These are phyloP conservation scores for Notarius lentiginosus DNA, from an alignment of 2,113 vertebrate genomes.

Conservation along the genomic window DNA sequence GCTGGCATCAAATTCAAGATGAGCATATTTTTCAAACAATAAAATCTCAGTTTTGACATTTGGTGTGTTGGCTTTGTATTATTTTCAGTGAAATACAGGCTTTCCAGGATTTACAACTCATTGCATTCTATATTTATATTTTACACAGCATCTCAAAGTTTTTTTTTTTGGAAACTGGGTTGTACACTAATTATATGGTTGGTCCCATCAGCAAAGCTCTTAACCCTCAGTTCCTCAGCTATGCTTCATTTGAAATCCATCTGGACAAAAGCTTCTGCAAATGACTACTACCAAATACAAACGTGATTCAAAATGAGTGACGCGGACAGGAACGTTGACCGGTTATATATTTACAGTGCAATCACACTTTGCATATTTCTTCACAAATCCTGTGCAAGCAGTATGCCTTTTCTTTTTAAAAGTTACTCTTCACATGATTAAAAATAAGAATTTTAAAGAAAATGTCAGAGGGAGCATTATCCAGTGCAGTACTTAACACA, in stretches of 20 bases:
- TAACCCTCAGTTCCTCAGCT: not conserved
- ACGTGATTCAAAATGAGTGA: not conserved
- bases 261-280: not conserved
- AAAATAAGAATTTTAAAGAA: not conserved
- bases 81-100: too few relatives aligned
- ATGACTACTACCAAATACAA: not conserved
- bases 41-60: too few relatives aligned
- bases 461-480: not conserved
- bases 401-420: not conserved
- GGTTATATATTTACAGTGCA: not conserved
- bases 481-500: conserved; percentile 21
- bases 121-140: too few relatives aligned
- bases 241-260: not conserved
- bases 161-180: too few relatives aligned
- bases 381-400: not conserved
- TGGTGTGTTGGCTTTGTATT: too few relatives aligned
- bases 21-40: too few relatives aligned
- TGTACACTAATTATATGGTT: not conserved
- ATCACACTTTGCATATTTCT: not conserved
- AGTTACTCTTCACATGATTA: not conserved
- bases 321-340: not conserved
- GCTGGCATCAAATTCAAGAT: too few relatives aligned
- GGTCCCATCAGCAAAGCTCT: not conserved
- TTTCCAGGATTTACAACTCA: too few relatives aligned
- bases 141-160: too few relatives aligned